Evolutionary conservation across 2,113 vertebrate genomes (phyloP), one percentile per base, ranked within the genome.

Genomic region (Neogale vison): DNA sequence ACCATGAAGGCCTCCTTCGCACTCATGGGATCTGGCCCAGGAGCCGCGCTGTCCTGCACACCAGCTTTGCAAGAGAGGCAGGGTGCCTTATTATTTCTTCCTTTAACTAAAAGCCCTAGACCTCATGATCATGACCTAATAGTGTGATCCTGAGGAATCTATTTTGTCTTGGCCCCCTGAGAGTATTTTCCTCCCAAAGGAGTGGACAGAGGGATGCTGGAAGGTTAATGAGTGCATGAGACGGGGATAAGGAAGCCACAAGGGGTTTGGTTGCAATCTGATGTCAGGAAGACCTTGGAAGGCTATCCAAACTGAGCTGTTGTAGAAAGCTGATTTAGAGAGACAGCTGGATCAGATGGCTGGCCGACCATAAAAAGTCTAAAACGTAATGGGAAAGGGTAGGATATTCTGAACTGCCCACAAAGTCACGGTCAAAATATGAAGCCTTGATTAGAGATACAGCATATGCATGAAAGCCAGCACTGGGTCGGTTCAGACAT

Each of bases 31-130:
- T 11, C 36, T 7, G 42, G 20, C 52, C 50, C 21, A 21, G 20
- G 26, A 50, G 24, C n/a, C 10, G 15, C 6, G 13, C n/a, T 20
- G 12, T 3, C 20, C 42, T 7, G 10, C 14, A 39, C 1, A 0
- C 3, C 36, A 47, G 7, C 61, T 67, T 1, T 4, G 2, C 34
- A 4, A 10, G 26, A 34, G 36, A 5, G 7, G 7, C 24, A 10
- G 21, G 5, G 12, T 0, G 13, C 34, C 36, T 63, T 39, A 7
- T 61, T 13, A 31, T 65, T 52, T 20, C 29, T 59, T 29, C n/a
- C 18, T 90, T 61, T 55, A 29, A 36, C 17, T 39, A 67, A 34
- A 17, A 47, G 0, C 20, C 13, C 12, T 36, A n/a, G 6, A n/a
- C 3, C 15, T 14, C 93, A 47, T 31, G 29, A 36, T 34, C 20